Percentiles rank a stretch among this genome's conserved stretches.
Conservation (phyloP, 2,888 invertebrate genomes). For the Drosophila sordidula region DNA sequence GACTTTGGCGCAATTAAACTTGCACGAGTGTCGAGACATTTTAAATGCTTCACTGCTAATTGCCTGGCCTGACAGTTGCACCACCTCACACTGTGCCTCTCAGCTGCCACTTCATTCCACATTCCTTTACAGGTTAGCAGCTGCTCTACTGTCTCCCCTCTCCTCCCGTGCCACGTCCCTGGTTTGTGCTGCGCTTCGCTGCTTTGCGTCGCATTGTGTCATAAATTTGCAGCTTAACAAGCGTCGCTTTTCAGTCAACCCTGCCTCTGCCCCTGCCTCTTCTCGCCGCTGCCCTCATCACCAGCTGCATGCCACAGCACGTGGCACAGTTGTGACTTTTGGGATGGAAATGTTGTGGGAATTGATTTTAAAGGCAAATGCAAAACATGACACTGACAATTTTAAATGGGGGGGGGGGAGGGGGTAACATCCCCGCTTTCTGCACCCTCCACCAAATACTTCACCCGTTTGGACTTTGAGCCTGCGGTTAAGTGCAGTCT, state of each 20-base stretch:
- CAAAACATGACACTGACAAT: conserved; percentile 75
- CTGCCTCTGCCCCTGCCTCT: too few relatives aligned
- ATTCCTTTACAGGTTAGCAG: conserved; percentile 12
- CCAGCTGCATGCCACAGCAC: conserved; percentile 9
- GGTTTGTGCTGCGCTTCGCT: conserved; percentile 6
- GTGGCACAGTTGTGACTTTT: conserved; percentile 29
- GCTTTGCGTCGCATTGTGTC: conserved; percentile 36
- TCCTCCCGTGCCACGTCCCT: not conserved
- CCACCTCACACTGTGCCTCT: not conserved
- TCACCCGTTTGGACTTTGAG: not conserved
- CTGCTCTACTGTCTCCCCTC: conserved; percentile 12
- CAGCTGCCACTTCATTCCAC: not conserved
- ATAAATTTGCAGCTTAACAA: conserved; percentile 68
- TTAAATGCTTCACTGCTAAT: conserved; percentile 60
- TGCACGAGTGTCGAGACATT: conserved; percentile 53
- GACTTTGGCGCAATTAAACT: conserved; percentile 61
- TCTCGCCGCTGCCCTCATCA: too few relatives aligned
- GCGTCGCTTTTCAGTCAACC: not conserved
- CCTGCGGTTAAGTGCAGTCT: conserved; percentile 36
- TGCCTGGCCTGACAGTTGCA: conserved; percentile 38
- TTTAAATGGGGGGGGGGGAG: conserved; percentile 40
- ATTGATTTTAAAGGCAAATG: conserved; percentile 62
- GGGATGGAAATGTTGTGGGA: conserved; percentile 15
- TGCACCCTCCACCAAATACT: too few relatives aligned
- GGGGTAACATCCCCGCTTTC: not conserved